phyloP scores from a whole-genome alignment of 2,797 vertebrate genomes.

The Eurystomus glaucurus region DNA sequence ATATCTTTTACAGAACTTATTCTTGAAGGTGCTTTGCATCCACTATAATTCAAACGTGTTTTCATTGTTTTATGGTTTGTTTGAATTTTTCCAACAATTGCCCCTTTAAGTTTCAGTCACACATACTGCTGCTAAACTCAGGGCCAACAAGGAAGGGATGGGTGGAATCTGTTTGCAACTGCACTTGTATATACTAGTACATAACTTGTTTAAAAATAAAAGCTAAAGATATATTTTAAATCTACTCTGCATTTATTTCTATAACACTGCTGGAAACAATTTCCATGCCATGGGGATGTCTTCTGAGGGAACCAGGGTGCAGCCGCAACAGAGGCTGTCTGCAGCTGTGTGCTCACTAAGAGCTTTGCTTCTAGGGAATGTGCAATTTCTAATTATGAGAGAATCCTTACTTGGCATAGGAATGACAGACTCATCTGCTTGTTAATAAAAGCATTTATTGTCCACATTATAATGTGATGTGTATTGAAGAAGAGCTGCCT shows the following conservation, averaged over 20 bases:
- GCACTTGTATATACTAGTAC: neutral
- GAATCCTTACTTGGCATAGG: constrained; percentile 17
- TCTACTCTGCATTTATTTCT: neutral
- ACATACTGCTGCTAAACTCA: neutral
- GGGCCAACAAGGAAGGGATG: neutral
- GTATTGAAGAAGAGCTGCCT: neutral
- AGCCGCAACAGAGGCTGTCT: neutral
- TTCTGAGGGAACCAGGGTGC: constrained; percentile 14
- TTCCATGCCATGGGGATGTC: neutral
- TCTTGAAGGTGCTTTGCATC: neutral
- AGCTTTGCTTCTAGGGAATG: constrained; percentile 22
- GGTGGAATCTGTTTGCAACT: neutral
- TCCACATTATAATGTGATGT: neutral
- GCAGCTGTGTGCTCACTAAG: constrained; percentile 2
- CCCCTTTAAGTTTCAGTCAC: neutral
- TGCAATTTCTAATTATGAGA: constrained; percentile 34
- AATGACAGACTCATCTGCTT: constrained; percentile 35
- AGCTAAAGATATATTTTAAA: constrained; percentile 10
- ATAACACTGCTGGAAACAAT: constrained; percentile 9
- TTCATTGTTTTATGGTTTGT: neutral
- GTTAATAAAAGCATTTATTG: constrained; percentile 40
- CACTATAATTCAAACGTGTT: neutral
- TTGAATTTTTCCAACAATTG: neutral
- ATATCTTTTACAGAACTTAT: neutral
- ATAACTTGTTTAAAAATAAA: neutral